A percentile compares a stretch with the other conserved stretches of the same genome.
Evolutionary conservation across 1,140 invertebrate genomes (phyloP).

Genomic region (Coenobita brevimanus): DNA sequence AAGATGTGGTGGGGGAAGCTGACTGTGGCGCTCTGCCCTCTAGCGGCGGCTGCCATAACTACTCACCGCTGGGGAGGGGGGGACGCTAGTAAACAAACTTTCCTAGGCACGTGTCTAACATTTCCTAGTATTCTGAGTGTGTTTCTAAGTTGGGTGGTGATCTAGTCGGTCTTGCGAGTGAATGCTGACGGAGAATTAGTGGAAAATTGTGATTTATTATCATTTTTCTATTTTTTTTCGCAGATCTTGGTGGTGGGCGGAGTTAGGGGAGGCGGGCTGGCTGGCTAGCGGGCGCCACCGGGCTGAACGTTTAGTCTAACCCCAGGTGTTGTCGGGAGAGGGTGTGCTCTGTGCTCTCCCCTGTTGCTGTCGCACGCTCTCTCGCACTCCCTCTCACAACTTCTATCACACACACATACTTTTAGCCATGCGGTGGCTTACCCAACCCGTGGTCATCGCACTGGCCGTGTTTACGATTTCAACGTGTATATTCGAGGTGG

Average conservation of each 20-base stretch:
- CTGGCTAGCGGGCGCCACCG: conserved; percentile 19
- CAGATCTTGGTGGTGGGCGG: conserved; percentile 6
- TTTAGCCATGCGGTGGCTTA: conserved; percentile 53
- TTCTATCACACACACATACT: not conserved
- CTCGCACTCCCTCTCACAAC: not conserved
- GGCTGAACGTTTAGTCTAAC: conserved; percentile 29
- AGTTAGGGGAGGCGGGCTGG: conserved; percentile 23
- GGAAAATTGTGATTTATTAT: not conserved
- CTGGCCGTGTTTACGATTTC: conserved; percentile 16
- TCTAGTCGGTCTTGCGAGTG: no score
- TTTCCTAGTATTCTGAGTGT: no score
- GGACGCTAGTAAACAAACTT: no score
- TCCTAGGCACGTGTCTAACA: no score
- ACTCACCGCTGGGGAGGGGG: no score
- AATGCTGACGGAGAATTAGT: not conserved
- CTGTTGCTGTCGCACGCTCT: conserved; percentile 20
- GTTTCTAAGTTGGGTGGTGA: no score
- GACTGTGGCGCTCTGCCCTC: no score
- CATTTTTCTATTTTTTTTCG: not conserved
- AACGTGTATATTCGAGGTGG: conserved; percentile 25
- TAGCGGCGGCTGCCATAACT: no score
- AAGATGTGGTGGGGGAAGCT: no score
- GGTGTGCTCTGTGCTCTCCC: conserved; percentile 32
- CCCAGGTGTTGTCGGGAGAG: conserved; percentile 22
- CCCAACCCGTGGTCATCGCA: conserved; percentile 38